Base-by-base conservation (phyloP, 1,140 invertebrate species). In the Agrilus planipennis region DNA sequence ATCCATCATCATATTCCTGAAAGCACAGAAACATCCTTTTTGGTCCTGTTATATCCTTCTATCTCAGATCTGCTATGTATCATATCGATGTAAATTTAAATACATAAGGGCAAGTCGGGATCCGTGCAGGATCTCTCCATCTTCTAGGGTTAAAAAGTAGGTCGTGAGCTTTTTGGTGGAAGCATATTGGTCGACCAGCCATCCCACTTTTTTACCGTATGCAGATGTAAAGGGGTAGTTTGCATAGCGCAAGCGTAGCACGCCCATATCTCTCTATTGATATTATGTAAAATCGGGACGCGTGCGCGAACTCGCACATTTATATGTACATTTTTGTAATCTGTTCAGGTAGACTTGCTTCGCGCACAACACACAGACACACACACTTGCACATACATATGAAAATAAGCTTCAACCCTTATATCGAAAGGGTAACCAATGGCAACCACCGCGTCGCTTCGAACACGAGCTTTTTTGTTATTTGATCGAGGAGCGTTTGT, bases 241-340 rank as follows among this genome's bases (percentile, higher is more conserved):
- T 51, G 43, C 39, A 57, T 52, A 49, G 54, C 54, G 54, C 52
- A 46, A 51, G 52, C 54, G 52, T 53, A 57, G 47, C 54, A 47
- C 52, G 50, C 54, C 54, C 54, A 57, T 57, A 57, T 57, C 52
- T n/a, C n/a, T 57, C 51, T 52, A 57, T 57, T 51, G 54, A 57
- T 57, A 57, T 57, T 57, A 57, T 57, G 54, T 57, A 57, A 57
- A 57, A 57, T 44, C 29, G 32, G 45, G 25, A 52, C 54, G 50
- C 54, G 44, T 46, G 47, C 52, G 46, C 44, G 50, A 56, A 47
- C 51, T 56, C 47, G 50, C 52, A 49, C 54, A 48, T 56, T 56
- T 56, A 56, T 52, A 56, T 56, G 50, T 54, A 56, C 52, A 56
- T 56, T 56, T 56, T 56, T 54, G 54, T 54, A 52, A 51, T 18